Conservation (phyloP, 2,797 vertebrate genomes). For the Petrocephalus sullivani region DNA sequence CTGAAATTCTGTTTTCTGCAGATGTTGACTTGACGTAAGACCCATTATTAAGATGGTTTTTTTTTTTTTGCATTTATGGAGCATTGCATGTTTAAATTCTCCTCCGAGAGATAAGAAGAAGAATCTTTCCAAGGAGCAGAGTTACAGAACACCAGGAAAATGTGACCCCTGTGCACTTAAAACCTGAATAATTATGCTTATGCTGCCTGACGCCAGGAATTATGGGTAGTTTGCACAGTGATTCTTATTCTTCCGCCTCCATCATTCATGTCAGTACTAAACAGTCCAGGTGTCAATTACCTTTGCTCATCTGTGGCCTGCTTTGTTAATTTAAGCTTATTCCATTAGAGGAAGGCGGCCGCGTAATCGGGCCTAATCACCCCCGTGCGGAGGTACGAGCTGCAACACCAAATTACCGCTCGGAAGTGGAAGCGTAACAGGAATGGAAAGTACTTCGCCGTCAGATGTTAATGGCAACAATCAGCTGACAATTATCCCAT, state of each 20-base stretch:
- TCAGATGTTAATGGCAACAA: conserved; percentile 69
- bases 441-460: conserved; percentile 66
- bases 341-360: conserved; percentile 57
- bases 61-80: background rate
- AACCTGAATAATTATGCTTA: background rate
- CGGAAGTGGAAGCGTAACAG: conserved; percentile 59
- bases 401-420: conserved; percentile 60
- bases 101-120: background rate
- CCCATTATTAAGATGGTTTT: background rate
- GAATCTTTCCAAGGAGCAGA: background rate
- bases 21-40: background rate
- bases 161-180: background rate
- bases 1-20: background rate
- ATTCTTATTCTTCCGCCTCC: background rate
- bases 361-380: conserved; percentile 53
- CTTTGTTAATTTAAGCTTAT: conserved; percentile 50
- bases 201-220: background rate
- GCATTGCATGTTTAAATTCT: background rate
- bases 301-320: conserved; percentile 35
- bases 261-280: background rate
- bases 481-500: conserved; percentile 65
- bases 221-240: background rate
- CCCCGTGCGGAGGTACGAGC: conserved; percentile 56
- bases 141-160: background rate
- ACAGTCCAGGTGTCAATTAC: conserved; percentile 47